These are phyloP conservation scores for Galbula dea DNA, from an alignment of 2,113 vertebrate species.

Conservation along the genomic window DNA sequence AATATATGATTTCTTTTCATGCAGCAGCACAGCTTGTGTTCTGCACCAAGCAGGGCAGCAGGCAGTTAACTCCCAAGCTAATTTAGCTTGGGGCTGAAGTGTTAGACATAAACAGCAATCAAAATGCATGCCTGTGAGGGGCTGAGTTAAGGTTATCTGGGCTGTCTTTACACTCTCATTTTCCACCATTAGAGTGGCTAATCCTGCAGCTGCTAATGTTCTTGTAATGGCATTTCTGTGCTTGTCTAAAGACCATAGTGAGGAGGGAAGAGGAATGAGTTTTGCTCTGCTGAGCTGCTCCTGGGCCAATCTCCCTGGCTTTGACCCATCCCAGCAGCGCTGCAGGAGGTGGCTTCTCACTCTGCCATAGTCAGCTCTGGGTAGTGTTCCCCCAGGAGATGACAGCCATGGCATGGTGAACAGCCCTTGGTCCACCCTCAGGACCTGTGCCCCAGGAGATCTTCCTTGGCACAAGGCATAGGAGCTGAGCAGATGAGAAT, in stretches of 20 bases:
- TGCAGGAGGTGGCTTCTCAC: not conserved
- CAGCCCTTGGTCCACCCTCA: not conserved
- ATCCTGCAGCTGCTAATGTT: slow-evolving; percentile 49
- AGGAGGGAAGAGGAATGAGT: not conserved
- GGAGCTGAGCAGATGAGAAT: not conserved
- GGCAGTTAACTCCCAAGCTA: slow-evolving; percentile 58
- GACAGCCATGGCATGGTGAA: not conserved
- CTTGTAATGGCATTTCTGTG: slow-evolving; percentile 47
- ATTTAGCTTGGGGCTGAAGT: slow-evolving; percentile 44
- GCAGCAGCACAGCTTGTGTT: slow-evolving; percentile 13
- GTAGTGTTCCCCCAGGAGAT: not conserved
- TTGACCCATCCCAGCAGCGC: fast-evolving
- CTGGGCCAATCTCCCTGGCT: not conserved
- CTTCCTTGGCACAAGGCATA: fast-evolving
- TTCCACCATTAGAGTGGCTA: slow-evolving; percentile 52
- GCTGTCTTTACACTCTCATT: slow-evolving; percentile 59
- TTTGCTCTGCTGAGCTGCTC: not conserved
- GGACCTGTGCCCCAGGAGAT: not conserved
- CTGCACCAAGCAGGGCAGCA: slow-evolving; percentile 43
- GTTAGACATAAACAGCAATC: slow-evolving; percentile 57
- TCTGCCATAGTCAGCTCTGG: fast-evolving
- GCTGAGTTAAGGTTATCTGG: slow-evolving; percentile 53
- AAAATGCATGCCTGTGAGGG: slow-evolving; percentile 30
- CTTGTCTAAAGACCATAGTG: not conserved
- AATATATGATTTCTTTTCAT: slow-evolving; percentile 35